phyloP scores from a whole-genome alignment of 2,113 vertebrate genomes.

The Cyanoliseus patagonus region DNA sequence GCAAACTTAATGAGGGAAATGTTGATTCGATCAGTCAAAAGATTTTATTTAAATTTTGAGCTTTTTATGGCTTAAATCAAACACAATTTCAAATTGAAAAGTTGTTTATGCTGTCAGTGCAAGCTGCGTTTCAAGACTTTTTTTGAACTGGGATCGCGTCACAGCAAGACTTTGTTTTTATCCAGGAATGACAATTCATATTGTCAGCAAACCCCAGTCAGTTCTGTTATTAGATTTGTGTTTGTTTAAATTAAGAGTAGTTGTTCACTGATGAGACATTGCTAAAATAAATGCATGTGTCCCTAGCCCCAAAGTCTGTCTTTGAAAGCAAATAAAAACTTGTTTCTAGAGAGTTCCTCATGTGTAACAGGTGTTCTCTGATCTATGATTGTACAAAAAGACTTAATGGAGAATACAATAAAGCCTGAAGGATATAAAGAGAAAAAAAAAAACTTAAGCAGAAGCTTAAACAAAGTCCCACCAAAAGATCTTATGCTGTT shows the following conservation, averaged over 20 bases:
- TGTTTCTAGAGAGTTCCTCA: neutral
- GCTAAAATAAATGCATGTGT: neutral
- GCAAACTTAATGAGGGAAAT: neutral
- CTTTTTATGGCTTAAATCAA: neutral
- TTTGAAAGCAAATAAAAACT: neutral
- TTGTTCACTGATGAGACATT: neutral
- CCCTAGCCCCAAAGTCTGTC: neutral
- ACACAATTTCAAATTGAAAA: neutral
- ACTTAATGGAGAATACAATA: neutral
- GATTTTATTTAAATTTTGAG: neutral
- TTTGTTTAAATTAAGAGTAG: neutral
- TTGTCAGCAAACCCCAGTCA: neutral
- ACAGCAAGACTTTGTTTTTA: neutral
- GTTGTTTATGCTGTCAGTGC: neutral
- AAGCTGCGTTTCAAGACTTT: neutral
- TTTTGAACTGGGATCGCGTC: neutral
- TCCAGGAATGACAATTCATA: neutral
- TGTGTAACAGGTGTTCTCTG: neutral
- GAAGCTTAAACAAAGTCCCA: conserved; percentile 4
- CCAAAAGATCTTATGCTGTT: neutral
- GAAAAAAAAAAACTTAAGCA: neutral
- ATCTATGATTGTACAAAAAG: neutral
- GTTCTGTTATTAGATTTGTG: neutral
- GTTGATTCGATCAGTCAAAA: neutral
- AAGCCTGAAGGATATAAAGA: neutral